Evolutionary conservation across 1,140 invertebrate genomes (phyloP), one percentile per base, ranked within the genome.

Genomic region (Agrypnia vestita): DNA sequence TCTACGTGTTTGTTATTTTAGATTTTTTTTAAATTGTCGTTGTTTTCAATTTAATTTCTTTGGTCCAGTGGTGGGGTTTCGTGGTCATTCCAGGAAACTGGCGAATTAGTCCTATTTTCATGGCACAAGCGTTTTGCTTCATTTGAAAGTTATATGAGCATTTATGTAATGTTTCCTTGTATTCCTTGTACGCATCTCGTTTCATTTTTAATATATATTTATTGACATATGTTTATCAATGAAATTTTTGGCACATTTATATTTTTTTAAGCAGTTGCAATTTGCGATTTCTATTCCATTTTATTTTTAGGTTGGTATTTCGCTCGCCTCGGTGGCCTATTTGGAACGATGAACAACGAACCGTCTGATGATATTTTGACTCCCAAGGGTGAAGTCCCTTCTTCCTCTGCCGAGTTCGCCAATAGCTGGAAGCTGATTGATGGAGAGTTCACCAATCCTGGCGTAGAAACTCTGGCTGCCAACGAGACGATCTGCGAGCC

Each of bases 331-430:
- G 96, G 94, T 0, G 97, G 97, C 1, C 87, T 99, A 0, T 90
- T 97, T 44, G 97, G 97, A 1, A 96, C 95, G 0, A 95, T 97
- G 89, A 96, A 97, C 87, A 96, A 97, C 85, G 97, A 98, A 85
- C 92, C 92, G 1, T 93, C 88, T 75, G 96, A 96, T 84, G 97
- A 98, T 85, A 90, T 93, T 6, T 91, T 92, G 7, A 90, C 91
- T 21, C 93, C 95, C 0, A 88, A 91, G 74, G 90, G 91, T n/a
- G 84, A 87, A 1, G 84, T 92, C 0, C 86, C 61, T 82, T 86
- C 61, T 82, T 92, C 83, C 72, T 91, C 67, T 74, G 84, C 35
- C 64, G 84, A 80, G 90, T 95, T 88, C 86, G 91, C 35, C 67
- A 90, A 78, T 17, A 93, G 92, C 25, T 95, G 94, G 94, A 86